Evolutionary conservation across 2,888 invertebrate genomes (phyloP).

Genomic region (Sarcophaga caerulescens): DNA sequence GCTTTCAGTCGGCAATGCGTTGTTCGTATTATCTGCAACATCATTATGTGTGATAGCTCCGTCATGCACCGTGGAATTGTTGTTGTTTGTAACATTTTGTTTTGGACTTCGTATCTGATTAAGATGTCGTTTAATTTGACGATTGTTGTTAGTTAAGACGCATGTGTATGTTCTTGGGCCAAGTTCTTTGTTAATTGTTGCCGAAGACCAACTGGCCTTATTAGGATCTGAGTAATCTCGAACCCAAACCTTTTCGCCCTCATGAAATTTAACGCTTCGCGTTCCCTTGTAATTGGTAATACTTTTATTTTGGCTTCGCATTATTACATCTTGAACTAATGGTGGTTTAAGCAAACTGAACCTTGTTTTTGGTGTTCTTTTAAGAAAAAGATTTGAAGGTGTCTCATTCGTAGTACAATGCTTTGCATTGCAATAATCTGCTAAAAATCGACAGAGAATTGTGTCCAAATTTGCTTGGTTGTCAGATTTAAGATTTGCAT

Average conservation of each 20-base stretch:
- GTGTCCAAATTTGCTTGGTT: slow-evolving; percentile 12
- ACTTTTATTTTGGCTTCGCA: slow-evolving; percentile 24
- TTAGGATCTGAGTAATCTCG: slow-evolving; percentile 60
- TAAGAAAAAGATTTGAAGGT: slow-evolving; percentile 25
- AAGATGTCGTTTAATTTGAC: slow-evolving; percentile 52
- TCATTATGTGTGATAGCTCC: slow-evolving; percentile 28
- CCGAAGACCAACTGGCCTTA: slow-evolving; percentile 53
- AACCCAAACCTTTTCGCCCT: slow-evolving; percentile 54
- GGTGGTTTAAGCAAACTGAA: slow-evolving; percentile 31
- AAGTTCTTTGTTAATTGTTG: slow-evolving; percentile 42
- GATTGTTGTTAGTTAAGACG: slow-evolving; percentile 32
- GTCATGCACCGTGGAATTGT: slow-evolving; percentile 28
- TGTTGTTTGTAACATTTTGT: slow-evolving; percentile 21
- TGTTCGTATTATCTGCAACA: slow-evolving; percentile 24
- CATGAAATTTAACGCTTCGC: slow-evolving; percentile 32
- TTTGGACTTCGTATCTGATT: slow-evolving; percentile 55
- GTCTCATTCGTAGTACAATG: slow-evolving; percentile 33
- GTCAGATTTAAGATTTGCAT: slow-evolving; percentile 7
- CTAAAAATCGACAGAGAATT: slow-evolving; percentile 5
- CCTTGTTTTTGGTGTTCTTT: slow-evolving; percentile 38
- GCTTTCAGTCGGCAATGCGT: slow-evolving; percentile 27
- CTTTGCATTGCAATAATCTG: slow-evolving; percentile 15
- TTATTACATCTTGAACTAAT: slow-evolving; percentile 27
- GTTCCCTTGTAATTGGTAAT: slow-evolving; percentile 14
- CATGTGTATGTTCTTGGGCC: slow-evolving; percentile 53